Conservation (phyloP, 2,888 invertebrate genomes). For the Heteropelma amictum region DNA sequence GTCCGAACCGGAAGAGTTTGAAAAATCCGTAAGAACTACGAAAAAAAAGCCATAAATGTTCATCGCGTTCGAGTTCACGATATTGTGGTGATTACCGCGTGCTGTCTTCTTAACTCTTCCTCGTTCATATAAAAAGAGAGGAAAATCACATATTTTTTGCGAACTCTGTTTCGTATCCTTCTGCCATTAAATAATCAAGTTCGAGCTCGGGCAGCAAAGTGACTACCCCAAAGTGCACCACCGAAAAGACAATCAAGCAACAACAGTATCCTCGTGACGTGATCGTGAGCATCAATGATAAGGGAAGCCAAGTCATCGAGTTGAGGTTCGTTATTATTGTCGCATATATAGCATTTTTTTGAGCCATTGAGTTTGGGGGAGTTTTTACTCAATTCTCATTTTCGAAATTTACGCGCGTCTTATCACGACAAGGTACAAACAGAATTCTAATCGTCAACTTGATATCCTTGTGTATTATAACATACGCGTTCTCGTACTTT, state of each 20-base stretch:
- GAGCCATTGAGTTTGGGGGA: not conserved
- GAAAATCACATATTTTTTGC: not conserved
- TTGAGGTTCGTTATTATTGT: constrained; percentile 64
- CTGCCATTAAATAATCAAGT: not conserved
- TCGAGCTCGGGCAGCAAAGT: constrained; percentile 67
- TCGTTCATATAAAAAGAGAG: not conserved
- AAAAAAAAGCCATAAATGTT: not conserved
- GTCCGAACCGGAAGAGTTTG: not conserved
- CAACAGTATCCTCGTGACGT: constrained; percentile 67
- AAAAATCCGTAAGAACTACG: not conserved
- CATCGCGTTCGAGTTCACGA: not conserved
- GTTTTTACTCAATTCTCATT: too few relatives aligned
- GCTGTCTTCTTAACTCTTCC: not conserved
- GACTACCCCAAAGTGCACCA: constrained; percentile 71
- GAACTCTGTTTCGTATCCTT: not conserved
- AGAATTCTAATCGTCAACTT: too few relatives aligned
- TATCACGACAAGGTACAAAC: too few relatives aligned
- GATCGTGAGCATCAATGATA: constrained; percentile 72
- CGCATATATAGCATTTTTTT: not conserved
- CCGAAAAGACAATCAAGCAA: constrained; percentile 66
- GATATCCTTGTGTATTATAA: too few relatives aligned
- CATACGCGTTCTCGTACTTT: too few relatives aligned
- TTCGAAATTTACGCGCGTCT: too few relatives aligned
- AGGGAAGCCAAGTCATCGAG: constrained; percentile 68
- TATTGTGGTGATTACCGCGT: constrained; percentile 1